Conservation (phyloP, 2,888 invertebrate species). For the Lumbricus terrestris region DNA sequence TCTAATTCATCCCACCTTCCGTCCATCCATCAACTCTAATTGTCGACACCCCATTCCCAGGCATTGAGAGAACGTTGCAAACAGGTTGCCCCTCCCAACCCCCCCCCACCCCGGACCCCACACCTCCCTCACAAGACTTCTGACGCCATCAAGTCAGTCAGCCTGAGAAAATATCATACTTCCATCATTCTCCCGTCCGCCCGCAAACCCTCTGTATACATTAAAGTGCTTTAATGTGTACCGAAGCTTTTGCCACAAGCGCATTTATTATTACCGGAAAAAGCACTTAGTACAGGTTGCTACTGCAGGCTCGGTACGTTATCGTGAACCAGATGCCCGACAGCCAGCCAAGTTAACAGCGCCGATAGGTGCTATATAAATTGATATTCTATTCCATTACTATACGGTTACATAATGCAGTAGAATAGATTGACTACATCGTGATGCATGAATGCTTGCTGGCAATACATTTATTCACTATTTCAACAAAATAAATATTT, state of each 20-base stretch:
- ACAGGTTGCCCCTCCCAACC: too few species aligned
- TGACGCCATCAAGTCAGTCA: neutral
- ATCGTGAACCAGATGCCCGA: neutral
- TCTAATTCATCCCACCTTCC: neutral
- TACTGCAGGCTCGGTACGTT: neutral
- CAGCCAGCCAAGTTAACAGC: neutral
- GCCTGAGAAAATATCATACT: neutral
- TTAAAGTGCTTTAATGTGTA: too few species aligned
- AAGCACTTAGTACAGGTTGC: neutral
- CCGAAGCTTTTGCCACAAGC: neutral
- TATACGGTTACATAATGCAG: neutral
- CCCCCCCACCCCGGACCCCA: neutral
- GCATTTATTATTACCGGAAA: neutral
- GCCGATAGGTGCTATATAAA: neutral
- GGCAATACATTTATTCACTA: neutral
- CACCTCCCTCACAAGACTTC: neutral
- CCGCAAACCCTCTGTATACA: neutral
- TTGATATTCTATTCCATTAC: neutral
- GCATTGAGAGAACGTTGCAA: neutral
- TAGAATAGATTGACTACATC: neutral
- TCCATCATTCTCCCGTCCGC: neutral
- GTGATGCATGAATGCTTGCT: neutral
- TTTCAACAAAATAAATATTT: neutral
- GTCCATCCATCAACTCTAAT: neutral
- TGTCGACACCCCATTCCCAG: neutral